phyloP scores from a whole-genome alignment of 2,113 vertebrate species.

The Myrmophylax atrothorax region DNA sequence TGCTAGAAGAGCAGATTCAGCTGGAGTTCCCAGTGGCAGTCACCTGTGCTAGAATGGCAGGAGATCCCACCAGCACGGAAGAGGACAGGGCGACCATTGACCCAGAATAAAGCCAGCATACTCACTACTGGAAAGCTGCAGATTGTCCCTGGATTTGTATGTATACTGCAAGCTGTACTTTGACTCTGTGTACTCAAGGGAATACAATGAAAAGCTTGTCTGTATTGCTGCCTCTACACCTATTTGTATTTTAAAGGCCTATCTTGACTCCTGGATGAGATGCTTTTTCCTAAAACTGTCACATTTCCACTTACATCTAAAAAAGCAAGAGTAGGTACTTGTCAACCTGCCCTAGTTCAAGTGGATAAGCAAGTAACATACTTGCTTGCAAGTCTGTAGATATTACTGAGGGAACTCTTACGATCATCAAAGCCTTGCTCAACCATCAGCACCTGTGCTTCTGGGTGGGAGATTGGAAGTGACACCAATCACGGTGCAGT shows the following conservation, averaged over 20 bases:
- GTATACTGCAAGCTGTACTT: neutral
- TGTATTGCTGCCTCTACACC: neutral
- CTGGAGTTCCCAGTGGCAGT: neutral
- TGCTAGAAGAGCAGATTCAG: neutral
- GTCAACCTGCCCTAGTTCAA: neutral
- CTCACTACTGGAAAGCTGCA: neutral
- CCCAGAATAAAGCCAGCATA: neutral
- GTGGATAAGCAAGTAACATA: neutral
- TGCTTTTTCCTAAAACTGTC: neutral
- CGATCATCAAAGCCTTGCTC: neutral
- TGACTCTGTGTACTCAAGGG: neutral
- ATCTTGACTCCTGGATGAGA: neutral
- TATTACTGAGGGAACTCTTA: neutral
- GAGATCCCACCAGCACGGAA: neutral
- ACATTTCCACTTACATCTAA: neutral
- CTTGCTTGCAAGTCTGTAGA: neutral
- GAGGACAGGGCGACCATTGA: rapidly evolving
- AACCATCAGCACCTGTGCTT: neutral
- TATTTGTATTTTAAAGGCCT: neutral
- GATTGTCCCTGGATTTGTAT: neutral
- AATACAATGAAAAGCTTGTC: neutral
- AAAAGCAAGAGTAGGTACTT: neutral
- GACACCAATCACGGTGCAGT: neutral
- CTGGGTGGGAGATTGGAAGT: neutral
- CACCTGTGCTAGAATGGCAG: rapidly evolving